Conservation (phyloP, 2,888 invertebrate genomes). For the Syrista parreyssii region DNA sequence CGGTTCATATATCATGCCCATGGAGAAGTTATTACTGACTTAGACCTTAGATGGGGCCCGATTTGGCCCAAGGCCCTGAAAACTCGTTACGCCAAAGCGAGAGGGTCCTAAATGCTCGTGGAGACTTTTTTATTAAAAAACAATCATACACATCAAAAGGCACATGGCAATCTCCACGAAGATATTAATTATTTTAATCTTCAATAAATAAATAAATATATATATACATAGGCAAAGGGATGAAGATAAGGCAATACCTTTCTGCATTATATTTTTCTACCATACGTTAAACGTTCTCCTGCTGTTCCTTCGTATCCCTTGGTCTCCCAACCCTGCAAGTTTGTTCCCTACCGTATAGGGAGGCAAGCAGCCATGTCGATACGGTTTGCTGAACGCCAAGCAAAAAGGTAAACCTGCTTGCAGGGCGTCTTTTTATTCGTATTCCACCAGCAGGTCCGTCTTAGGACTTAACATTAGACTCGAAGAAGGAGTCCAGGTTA, state of each 20-base stretch:
- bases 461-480: neutral
- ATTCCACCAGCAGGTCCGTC: slow-evolving; percentile 10
- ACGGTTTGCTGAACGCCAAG: slow-evolving; percentile 44
- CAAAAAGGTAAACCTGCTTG: slow-evolving; percentile 50
- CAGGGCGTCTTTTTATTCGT: slow-evolving; percentile 22
- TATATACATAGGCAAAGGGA: neutral
- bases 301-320: neutral
- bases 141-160: neutral
- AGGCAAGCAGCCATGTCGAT: slow-evolving; percentile 35
- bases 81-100: slow-evolving; percentile 46
- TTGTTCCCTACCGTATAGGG: slow-evolving; percentile 38
- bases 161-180: slow-evolving; percentile 14
- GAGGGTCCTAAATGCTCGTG: slow-evolving; percentile 5
- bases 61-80: slow-evolving; percentile 36
- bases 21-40: slow-evolving; percentile 45
- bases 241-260: neutral
- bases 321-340: neutral
- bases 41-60: slow-evolving; percentile 36
- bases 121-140: neutral
- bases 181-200: slow-evolving; percentile 13
- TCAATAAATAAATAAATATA: neutral
- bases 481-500: neutral
- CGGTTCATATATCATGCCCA: slow-evolving; percentile 42
- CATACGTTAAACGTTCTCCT: neutral
- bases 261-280: neutral